Percentiles rank a stretch among this genome's conserved stretches.
phyloP scores from a whole-genome alignment of 2,113 vertebrate species.

The Callionymus lyra region DNA sequence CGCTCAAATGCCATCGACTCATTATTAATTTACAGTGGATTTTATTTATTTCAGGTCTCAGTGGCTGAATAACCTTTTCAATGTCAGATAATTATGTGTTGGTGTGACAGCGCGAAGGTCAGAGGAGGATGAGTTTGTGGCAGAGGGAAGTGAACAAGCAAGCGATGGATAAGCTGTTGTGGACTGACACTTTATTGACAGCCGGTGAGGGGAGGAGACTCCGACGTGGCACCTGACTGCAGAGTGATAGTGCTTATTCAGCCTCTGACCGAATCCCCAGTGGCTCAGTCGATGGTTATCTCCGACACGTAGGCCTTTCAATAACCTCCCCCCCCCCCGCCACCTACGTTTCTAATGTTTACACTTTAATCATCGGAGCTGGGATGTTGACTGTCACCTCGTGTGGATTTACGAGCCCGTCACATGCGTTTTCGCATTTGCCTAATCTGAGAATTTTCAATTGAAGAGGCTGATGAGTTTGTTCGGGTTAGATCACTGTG shows the following conservation, averaged over 20 bases:
- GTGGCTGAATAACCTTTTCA: constrained; percentile 47
- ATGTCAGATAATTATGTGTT: constrained; percentile 40
- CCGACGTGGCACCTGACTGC: constrained; percentile 11
- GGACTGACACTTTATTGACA: constrained; percentile 59
- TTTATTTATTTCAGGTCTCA: constrained; percentile 48
- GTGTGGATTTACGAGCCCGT: constrained; percentile 66
- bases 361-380: constrained; percentile 64
- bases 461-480: constrained; percentile 30
- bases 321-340: constrained; percentile 33
- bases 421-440: constrained; percentile 69
- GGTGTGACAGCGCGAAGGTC: constrained; percentile 20
- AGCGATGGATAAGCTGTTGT: constrained; percentile 23
- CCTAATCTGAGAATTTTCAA: constrained; percentile 72
- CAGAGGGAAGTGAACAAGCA: constrained; percentile 42
- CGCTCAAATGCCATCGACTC: constrained; percentile 61
- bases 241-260: constrained; percentile 39
- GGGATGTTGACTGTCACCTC: constrained; percentile 60
- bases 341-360: constrained; percentile 34
- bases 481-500: constrained; percentile 13
- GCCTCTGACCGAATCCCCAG: constrained; percentile 39
- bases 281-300: constrained; percentile 60
- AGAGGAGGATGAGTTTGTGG: constrained; percentile 53
- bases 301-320: constrained; percentile 44
- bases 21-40: constrained; percentile 59
- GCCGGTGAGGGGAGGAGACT: constrained; percentile 14